Evolutionary conservation across 1,140 invertebrate genomes (phyloP).

Genomic region (Teleogryllus occipitalis): DNA sequence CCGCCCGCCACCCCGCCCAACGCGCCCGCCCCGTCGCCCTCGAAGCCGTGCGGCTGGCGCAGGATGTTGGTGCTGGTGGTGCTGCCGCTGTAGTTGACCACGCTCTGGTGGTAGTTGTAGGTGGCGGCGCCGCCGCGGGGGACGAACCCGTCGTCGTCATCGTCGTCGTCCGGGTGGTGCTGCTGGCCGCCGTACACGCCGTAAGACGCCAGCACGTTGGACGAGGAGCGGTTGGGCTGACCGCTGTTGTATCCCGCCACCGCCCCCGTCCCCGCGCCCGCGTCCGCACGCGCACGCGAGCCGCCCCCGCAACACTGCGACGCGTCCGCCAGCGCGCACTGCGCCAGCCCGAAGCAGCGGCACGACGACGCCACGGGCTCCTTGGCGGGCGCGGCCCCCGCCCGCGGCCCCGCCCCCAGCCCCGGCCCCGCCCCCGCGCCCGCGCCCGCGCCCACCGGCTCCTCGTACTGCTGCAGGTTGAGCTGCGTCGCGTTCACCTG

Average conservation of each 20-base stretch:
- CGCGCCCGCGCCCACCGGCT: conserved; percentile 22
- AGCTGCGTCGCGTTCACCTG: neutral
- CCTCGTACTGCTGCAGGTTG: conserved; percentile 13
- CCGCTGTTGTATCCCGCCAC: conserved; percentile 27
- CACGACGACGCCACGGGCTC: conserved; percentile 25
- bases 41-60: conserved; percentile 40
- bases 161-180: conserved; percentile 43
- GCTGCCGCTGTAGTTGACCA: conserved; percentile 41
- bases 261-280: neutral
- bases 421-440: conserved; percentile 20
- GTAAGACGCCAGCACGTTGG: conserved; percentile 42
- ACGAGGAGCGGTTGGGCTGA: conserved; percentile 35
- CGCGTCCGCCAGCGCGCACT: conserved; percentile 26
- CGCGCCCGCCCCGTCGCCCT: conserved; percentile 32
- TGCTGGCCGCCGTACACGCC: conserved; percentile 44
- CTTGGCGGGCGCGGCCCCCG: conserved; percentile 23
- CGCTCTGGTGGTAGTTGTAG: conserved; percentile 42
- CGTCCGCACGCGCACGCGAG: conserved; percentile 29
- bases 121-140: conserved; percentile 25
- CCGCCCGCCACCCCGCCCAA: conserved; percentile 25
- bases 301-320: conserved; percentile 35
- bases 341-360: conserved; percentile 12
- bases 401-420: neutral
- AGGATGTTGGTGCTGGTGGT: conserved; percentile 11
- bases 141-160: conserved; percentile 43